phyloP scores from a whole-genome alignment of 2,888 invertebrate species.

The Spodoptera picta region DNA sequence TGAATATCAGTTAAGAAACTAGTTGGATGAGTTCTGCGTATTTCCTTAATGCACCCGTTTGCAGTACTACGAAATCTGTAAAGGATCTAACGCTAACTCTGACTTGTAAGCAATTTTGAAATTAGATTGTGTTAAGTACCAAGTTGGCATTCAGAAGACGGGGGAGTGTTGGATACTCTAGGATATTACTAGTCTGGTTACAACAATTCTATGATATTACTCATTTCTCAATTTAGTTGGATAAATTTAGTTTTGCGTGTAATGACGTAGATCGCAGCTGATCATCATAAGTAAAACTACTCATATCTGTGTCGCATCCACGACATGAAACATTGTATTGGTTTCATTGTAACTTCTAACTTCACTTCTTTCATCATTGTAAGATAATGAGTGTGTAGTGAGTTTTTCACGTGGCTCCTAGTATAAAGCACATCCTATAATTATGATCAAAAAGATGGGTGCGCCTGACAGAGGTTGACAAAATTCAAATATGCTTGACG shows the following conservation, averaged over 20 bases:
- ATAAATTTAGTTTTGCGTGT: constrained; percentile 48
- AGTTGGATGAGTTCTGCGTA: constrained; percentile 39
- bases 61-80: constrained; percentile 52
- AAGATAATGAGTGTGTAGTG: no score
- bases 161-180: constrained; percentile 19
- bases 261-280: constrained; percentile 48
- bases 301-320: constrained; percentile 16
- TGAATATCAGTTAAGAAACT: constrained; percentile 40
- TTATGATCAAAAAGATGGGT: constrained; percentile 2
- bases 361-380: no score
- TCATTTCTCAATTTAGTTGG: constrained; percentile 47
- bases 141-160: constrained; percentile 42
- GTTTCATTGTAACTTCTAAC: no score
- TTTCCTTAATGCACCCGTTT: constrained; percentile 54
- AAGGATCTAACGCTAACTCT: constrained; percentile 49
- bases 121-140: constrained; percentile 54
- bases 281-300: constrained; percentile 44
- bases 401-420: no score
- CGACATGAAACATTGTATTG: no score
- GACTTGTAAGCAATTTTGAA: constrained; percentile 54
- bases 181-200: constrained; percentile 18
- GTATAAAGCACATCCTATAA: neutral
- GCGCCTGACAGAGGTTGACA: constrained; percentile 23
- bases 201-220: constrained; percentile 48
- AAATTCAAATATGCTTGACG: constrained; percentile 44